Evolutionary conservation across 2,797 vertebrate genomes (phyloP).

Genomic region (Lemur catta): DNA sequence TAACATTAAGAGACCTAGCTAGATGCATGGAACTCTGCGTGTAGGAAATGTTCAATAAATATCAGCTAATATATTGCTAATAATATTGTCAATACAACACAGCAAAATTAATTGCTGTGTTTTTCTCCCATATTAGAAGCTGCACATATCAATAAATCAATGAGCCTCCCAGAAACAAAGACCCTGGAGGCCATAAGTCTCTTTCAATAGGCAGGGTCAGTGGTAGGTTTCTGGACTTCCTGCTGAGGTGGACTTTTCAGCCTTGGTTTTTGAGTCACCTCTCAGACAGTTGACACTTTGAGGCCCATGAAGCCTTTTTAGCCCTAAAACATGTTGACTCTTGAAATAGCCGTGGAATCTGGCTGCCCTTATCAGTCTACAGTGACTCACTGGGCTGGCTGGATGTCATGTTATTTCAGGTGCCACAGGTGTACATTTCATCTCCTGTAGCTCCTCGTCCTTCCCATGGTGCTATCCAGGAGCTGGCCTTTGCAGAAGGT

Average conservation of each 20-base stretch:
- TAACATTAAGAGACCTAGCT: neutral
- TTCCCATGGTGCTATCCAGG: rapidly evolving
- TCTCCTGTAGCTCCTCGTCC: neutral
- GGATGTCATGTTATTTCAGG: neutral
- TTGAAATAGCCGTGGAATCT: neutral
- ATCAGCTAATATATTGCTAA: neutral
- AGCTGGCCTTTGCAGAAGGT: neutral
- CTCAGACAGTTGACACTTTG: neutral
- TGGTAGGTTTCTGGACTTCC: neutral
- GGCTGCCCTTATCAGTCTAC: neutral
- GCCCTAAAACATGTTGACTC: neutral
- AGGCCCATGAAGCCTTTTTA: neutral
- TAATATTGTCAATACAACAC: neutral
- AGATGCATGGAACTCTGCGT: neutral
- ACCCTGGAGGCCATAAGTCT: neutral
- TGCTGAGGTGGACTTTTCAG: neutral
- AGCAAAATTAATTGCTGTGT: neutral
- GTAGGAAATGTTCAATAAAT: neutral
- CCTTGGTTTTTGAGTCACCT: neutral
- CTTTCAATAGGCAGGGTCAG: neutral
- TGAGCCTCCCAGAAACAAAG: neutral
- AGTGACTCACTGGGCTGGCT: neutral
- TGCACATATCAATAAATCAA: neutral
- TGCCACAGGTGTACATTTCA: neutral
- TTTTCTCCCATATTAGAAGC: neutral